Evolutionary conservation across 2,888 invertebrate species (phyloP).

Genomic region (Macaria liturata): DNA sequence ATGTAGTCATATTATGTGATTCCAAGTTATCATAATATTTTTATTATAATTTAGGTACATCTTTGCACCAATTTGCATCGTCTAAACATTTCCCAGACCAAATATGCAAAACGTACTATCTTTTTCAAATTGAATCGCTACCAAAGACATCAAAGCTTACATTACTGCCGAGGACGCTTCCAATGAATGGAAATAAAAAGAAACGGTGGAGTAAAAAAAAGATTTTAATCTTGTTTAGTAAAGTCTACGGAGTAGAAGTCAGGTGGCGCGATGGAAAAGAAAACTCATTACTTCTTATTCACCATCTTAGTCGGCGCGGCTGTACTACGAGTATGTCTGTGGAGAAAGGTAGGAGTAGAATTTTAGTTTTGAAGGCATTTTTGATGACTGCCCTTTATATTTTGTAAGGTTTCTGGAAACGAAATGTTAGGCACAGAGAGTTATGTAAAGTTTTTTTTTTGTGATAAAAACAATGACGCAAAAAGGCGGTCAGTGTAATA

Average conservation of each 20-base stretch:
- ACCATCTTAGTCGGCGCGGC: constrained; percentile 51
- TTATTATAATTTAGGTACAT: no score
- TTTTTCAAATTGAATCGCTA: constrained; percentile 28
- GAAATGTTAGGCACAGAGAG: no score
- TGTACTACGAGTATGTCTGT: no score
- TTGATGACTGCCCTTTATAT: no score
- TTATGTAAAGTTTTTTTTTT: no score
- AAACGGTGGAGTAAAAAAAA: constrained; percentile 57
- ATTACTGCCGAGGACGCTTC: constrained; percentile 30
- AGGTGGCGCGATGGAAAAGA: constrained; percentile 74
- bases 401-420: no score
- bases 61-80: constrained; percentile 20
- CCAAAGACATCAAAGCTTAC: constrained; percentile 29
- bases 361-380: no score
- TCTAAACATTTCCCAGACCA: constrained; percentile 23
- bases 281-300: constrained; percentile 81
- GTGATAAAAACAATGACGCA: no score
- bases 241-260: constrained; percentile 65
- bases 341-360: no score
- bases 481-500: no score
- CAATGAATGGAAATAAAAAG: constrained; percentile 37
- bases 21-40: no score
- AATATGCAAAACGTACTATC: constrained; percentile 24
- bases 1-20: neutral
- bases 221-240: constrained; percentile 76